These are phyloP conservation scores for Meta bourneti DNA, from an alignment of 2,888 invertebrate genomes.

Conservation along the genomic window DNA sequence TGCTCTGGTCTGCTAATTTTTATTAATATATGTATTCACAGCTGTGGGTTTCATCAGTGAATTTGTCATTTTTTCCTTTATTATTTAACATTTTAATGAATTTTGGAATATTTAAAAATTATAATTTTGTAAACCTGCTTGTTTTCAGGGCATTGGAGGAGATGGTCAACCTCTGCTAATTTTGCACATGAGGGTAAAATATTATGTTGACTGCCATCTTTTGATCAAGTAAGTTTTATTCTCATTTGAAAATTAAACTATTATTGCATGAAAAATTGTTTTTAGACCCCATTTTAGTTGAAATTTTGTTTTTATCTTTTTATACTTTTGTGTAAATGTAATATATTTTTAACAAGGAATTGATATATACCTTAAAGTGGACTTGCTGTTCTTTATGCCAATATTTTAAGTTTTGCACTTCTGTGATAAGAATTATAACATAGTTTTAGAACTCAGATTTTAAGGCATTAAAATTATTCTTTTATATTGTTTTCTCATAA, in stretches of 20 bases:
- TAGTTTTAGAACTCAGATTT: background rate
- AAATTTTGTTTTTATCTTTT: background rate
- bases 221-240: slow-evolving; percentile 85
- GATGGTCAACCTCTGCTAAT: slow-evolving; percentile 93
- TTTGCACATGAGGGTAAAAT: slow-evolving; percentile 94
- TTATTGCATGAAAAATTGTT: background rate
- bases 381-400: background rate
- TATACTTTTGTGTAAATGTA: background rate
- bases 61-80: no score
- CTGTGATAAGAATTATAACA: background rate
- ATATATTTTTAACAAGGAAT: background rate
- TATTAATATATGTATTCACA: no score
- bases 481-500: background rate
- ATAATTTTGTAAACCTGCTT: background rate
- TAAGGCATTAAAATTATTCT: background rate
- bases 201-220: slow-evolving; percentile 95
- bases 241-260: background rate
- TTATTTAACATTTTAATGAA: background rate
- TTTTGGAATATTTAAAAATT: background rate
- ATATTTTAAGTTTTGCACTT: no score
- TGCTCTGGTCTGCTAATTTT: no score
- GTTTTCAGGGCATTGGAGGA: slow-evolving; percentile 89
- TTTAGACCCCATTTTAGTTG: background rate
- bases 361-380: background rate
- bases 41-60: no score